Conservation (phyloP, 2,113 vertebrate genomes). For the Phoxinus phoxinus region DNA sequence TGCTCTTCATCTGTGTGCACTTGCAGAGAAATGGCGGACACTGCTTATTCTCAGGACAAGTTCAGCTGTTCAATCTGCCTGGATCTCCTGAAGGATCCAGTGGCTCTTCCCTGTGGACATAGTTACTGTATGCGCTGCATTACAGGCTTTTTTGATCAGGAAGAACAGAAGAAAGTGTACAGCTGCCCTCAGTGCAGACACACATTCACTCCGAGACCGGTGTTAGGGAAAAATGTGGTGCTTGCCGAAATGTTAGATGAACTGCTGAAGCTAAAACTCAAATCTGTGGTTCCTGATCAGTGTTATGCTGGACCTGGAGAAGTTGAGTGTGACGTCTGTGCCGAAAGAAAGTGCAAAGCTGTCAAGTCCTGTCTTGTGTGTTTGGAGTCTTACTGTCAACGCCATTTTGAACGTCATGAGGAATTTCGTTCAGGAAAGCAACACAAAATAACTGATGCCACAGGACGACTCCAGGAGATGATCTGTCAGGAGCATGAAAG, state of each 20-base stretch:
- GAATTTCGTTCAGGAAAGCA: slow-evolving; percentile 8
- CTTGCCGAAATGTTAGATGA: not conserved
- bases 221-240: not conserved
- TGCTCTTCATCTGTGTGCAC: not conserved
- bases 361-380: not conserved
- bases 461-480: not conserved
- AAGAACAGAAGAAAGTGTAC: not conserved
- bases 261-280: not conserved
- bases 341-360: not conserved
- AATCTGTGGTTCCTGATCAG: not conserved
- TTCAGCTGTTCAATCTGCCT: not conserved
- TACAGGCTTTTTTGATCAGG: not conserved
- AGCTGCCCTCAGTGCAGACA: not conserved
- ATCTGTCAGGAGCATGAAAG: not conserved
- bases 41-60: not conserved
- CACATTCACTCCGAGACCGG: not conserved
- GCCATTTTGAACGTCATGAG: not conserved
- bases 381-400: not conserved
- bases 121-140: not conserved
- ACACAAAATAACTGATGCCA: slow-evolving; percentile 4
- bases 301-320: slow-evolving; percentile 1
- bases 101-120: not conserved
- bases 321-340: not conserved
- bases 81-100: not conserved
- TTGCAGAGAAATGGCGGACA: not conserved